Conservation (phyloP, 1,140 invertebrate species). For the Popillia japonica region DNA sequence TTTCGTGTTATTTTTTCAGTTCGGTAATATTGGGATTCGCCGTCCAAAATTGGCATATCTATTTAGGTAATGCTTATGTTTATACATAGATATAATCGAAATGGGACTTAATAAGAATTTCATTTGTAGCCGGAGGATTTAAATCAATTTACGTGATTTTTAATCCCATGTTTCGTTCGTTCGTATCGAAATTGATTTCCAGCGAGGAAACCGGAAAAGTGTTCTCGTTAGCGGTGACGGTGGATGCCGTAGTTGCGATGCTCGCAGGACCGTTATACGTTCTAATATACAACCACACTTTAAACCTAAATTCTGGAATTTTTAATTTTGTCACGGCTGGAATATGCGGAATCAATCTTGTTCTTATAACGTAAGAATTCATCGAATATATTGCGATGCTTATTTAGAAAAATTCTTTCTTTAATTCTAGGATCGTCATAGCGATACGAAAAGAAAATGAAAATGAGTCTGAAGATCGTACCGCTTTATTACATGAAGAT, state of each 20-base stretch:
- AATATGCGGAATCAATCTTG: slow-evolving; percentile 59
- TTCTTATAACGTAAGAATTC: slow-evolving; percentile 66
- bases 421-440: too few species aligned
- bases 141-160: slow-evolving; percentile 66
- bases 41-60: slow-evolving; percentile 70
- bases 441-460: too few species aligned
- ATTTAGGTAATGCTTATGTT: too few species aligned
- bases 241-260: slow-evolving; percentile 69
- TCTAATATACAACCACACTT: slow-evolving; percentile 66
- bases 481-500: too few species aligned
- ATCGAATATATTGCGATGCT: too few species aligned
- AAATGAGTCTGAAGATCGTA: too few species aligned
- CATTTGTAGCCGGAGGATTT: slow-evolving; percentile 60
- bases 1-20: slow-evolving; percentile 59
- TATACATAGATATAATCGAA: too few species aligned
- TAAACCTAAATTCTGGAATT: slow-evolving; percentile 64
- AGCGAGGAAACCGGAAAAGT: slow-evolving; percentile 70
- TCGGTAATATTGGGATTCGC: slow-evolving; percentile 65
- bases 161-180: slow-evolving; percentile 69
- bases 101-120: too few species aligned
- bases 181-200: slow-evolving; percentile 73
- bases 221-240: slow-evolving; percentile 49
- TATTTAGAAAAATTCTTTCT: too few species aligned
- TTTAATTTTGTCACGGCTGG: slow-evolving; percentile 65
- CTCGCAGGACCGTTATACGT: slow-evolving; percentile 69